Conservation (phyloP, 2,888 invertebrate genomes). For the Oligia fasciuncula region DNA sequence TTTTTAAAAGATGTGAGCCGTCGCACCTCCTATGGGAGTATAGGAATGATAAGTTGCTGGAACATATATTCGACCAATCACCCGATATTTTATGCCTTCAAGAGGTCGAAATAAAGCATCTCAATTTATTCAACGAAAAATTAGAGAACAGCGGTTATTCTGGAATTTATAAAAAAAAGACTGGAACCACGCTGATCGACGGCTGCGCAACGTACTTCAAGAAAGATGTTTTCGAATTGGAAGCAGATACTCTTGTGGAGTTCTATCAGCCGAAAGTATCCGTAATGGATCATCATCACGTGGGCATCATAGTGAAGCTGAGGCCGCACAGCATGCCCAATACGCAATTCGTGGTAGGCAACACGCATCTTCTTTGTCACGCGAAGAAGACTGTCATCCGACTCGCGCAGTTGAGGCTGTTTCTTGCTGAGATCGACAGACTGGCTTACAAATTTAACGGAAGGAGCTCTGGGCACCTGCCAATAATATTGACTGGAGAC, state of each 20-base stretch:
- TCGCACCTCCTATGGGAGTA: constrained; percentile 3
- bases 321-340: constrained; percentile 8
- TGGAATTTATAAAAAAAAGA: constrained; percentile 32
- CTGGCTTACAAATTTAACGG: constrained; percentile 18
- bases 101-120: constrained; percentile 22
- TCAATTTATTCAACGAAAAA: constrained; percentile 7
- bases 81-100: constrained; percentile 40
- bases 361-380: constrained; percentile 20
- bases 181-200: neutral
- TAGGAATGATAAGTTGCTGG: neutral
- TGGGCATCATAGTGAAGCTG: constrained; percentile 31
- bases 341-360: constrained; percentile 23
- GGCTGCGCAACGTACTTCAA: constrained; percentile 33
- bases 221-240: constrained; percentile 20
- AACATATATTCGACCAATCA: constrained; percentile 23
- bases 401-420: constrained; percentile 31
- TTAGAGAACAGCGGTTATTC: constrained; percentile 20
- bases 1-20: neutral
- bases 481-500: constrained; percentile 28
- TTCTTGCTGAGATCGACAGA: constrained; percentile 40
- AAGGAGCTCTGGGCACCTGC: constrained; percentile 19
- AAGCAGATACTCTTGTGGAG: constrained; percentile 24
- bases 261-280: constrained; percentile 28
- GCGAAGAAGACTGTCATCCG: neutral
- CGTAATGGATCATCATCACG: constrained; percentile 20